These are phyloP conservation scores for Megamerina dolium DNA, from an alignment of 2,888 invertebrate species.

Conservation along the genomic window DNA sequence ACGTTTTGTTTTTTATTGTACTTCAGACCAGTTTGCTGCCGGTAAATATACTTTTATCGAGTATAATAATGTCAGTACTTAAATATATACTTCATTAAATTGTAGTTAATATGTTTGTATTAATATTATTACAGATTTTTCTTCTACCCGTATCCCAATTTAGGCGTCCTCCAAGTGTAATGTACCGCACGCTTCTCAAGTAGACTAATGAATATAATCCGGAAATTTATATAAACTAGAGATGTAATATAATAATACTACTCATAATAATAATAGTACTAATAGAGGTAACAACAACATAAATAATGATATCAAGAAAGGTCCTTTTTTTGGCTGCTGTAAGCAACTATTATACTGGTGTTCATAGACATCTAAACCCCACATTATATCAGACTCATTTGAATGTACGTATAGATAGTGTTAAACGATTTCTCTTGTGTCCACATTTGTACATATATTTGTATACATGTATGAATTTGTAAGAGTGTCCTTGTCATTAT, in stretches of 20 bases:
- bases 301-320: conserved; percentile 8
- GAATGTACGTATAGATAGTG: neutral
- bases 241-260: too few species aligned
- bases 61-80: too few species aligned
- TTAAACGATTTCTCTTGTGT: neutral
- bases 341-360: conserved; percentile 11
- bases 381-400: neutral
- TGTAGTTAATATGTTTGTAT: conserved; percentile 4
- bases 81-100: conserved; percentile 10
- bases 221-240: conserved; percentile 40
- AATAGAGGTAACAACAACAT: conserved; percentile 22
- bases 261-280: too few species aligned
- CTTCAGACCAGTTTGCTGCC: too few species aligned
- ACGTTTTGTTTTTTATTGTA: too few species aligned
- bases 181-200: too few species aligned
- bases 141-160: too few species aligned
- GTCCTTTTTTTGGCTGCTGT: conserved; percentile 13
- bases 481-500: conserved; percentile 18
- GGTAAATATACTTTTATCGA: too few species aligned
- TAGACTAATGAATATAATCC: conserved; percentile 36
- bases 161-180: too few species aligned
- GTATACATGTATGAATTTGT: neutral
- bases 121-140: too few species aligned
- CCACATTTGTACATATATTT: conserved; percentile 8
- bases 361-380: neutral